Evolutionary conservation across 2,888 invertebrate genomes (phyloP), one percentile per base, ranked within the genome.

Genomic region (Cetonia aurata): DNA sequence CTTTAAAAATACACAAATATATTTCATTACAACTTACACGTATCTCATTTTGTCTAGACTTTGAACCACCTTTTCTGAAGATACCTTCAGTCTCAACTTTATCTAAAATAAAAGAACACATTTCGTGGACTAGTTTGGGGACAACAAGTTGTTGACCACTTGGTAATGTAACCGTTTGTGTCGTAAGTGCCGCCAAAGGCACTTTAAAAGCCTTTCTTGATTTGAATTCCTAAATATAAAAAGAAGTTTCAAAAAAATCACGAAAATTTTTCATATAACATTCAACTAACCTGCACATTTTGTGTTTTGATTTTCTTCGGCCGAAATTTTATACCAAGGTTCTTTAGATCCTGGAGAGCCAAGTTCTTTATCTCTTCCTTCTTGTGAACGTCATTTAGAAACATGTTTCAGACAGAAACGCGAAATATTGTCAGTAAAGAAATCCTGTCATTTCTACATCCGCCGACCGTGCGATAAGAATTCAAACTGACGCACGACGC

Each of bases 41-140:
- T 19, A 96, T 89, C 83, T 95, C 94, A 80, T 91, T 92, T 83
- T 95, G 95, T 72, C 96, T 88, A 44, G 89, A 87, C 77, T 93
- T 90, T 0, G 95, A 94, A 12, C 96, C 96, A 57, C 95, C 94
- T 86, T 95, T 96, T 6, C 96, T 88, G 83, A 96, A 96, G 57
- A 96, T 85, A 0, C 96, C 96, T 82, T 96, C 96, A 17, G 91
- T 90, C 68, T 89, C 88, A 33, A 92, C 88, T 83, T 92, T 89
- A 53, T 89, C 86, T 73, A 91, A 85, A 62, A 95, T 88, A 77
- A 89, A 90, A 66, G 89, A 86, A 77, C 93, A 91, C 79, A 92
- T 89, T 80, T 92, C 91, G 76, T 90, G 89, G 0, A 94, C 89
- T 79, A 94, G 89, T 75, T 88, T 87, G 6, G 95, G 94, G 42